Evolutionary conservation across 2,113 vertebrate species (phyloP).

Genomic region (Caretta caretta): DNA sequence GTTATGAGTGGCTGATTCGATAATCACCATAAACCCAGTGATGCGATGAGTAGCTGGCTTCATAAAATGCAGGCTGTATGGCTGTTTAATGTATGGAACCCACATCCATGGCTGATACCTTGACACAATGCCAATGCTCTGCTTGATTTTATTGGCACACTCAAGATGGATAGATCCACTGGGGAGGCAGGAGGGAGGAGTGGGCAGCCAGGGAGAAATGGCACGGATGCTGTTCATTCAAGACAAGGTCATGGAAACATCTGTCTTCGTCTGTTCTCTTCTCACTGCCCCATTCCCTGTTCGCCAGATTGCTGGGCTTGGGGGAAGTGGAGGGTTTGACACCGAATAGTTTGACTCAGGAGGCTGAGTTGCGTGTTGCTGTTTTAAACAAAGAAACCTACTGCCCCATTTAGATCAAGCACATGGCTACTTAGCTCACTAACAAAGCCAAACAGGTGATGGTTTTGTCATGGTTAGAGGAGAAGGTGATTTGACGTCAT

Average conservation of each 20-base stretch:
- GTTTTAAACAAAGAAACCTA: not conserved
- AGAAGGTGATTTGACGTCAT: not conserved
- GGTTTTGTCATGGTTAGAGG: not conserved
- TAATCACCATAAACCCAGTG: conserved; percentile 35
- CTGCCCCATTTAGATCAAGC: not conserved
- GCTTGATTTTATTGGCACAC: conserved; percentile 59
- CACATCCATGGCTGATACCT: not conserved
- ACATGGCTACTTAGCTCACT: not conserved
- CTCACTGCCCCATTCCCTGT: not conserved
- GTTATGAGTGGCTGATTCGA: conserved; percentile 39
- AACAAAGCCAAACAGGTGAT: not conserved
- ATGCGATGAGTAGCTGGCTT: conserved; percentile 3
- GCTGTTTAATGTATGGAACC: conserved; percentile 8
- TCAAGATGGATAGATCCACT: not conserved
- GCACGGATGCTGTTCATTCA: not conserved
- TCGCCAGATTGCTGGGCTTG: not conserved
- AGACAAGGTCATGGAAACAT: not conserved
- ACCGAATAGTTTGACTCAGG: not conserved
- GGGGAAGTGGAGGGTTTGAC: not conserved
- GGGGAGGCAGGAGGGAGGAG: not conserved
- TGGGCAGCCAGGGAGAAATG: conserved; percentile 34
- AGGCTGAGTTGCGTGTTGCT: not conserved
- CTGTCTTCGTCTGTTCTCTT: fast-evolving
- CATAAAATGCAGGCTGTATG: conserved; percentile 47
- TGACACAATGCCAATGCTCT: conserved; percentile 29